Evolutionary conservation across 2,888 invertebrate genomes (phyloP).

Genomic region (Ormyrus labotus): DNA sequence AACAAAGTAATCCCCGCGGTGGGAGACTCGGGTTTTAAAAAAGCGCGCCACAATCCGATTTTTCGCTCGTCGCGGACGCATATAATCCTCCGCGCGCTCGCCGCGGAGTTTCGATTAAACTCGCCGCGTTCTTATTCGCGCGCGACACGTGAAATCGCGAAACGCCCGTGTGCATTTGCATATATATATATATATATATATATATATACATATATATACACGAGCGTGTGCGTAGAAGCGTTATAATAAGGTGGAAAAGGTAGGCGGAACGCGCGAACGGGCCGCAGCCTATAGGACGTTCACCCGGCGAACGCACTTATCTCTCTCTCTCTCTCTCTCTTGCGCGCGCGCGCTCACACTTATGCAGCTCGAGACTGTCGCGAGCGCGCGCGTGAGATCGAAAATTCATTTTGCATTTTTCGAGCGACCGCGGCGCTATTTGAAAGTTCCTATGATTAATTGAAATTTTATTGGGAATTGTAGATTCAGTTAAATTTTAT

Average conservation of each 20-base stretch:
- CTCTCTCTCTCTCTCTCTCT: slow-evolving; percentile 59
- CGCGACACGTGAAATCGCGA: slow-evolving; percentile 59
- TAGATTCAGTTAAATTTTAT: not conserved
- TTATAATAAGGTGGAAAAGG: slow-evolving; percentile 64
- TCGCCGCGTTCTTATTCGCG: slow-evolving; percentile 42
- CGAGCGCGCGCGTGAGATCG: not conserved
- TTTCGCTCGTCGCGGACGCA: not conserved
- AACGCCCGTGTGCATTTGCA: slow-evolving; percentile 42
- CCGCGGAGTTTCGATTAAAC: slow-evolving; percentile 42
- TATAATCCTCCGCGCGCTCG: slow-evolving; percentile 10
- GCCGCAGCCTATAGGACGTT: slow-evolving; percentile 65
- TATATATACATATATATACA: slow-evolving; percentile 1
- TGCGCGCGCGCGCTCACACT: not conserved
- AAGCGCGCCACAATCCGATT: not conserved
- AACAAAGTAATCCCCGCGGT: not conserved
- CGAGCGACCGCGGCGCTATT: not conserved
- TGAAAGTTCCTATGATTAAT: slow-evolving; percentile 14
- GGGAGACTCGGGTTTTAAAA: slow-evolving; percentile 24
- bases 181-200: slow-evolving; percentile 21
- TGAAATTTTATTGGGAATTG: not conserved
- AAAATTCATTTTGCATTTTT: not conserved
- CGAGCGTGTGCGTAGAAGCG: slow-evolving; percentile 43
- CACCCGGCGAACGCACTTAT: slow-evolving; percentile 63
- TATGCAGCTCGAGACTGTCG: not conserved
- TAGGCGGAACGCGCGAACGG: slow-evolving; percentile 61